These are phyloP conservation scores for Leptosomus discolor DNA, from an alignment of 2,113 vertebrate species.

Conservation along the genomic window DNA sequence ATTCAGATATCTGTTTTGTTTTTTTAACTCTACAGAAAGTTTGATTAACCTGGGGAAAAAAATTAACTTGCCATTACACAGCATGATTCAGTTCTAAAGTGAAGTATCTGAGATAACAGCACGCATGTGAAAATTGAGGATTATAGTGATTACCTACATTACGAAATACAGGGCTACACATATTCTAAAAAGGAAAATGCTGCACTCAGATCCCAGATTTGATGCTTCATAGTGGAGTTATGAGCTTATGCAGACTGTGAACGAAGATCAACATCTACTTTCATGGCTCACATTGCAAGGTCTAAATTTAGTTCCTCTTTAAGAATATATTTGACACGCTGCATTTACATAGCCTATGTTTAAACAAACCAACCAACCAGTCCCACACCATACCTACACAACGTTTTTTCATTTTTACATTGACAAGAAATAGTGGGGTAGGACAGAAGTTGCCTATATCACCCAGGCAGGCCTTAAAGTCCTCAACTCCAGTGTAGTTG, in stretches of 20 bases:
- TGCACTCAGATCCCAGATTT: background rate
- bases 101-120: background rate
- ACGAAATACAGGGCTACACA: background rate
- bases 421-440: background rate
- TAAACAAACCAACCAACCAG: background rate
- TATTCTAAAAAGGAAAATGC: background rate
- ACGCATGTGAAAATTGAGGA: background rate
- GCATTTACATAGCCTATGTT: background rate
- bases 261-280: background rate
- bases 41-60: background rate
- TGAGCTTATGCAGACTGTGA: background rate
- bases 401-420: slow-evolving; percentile 52
- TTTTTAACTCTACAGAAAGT: background rate
- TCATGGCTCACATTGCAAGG: background rate
- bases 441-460: slow-evolving; percentile 49
- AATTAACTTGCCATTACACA: background rate
- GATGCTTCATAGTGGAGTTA: background rate
- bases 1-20: background rate
- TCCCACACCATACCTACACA: slow-evolving; percentile 62
- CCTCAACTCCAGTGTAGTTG: slow-evolving; percentile 13
- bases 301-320: background rate
- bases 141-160: background rate
- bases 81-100: background rate
- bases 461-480: slow-evolving; percentile 28
- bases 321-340: background rate